Percentiles rank a stretch among this genome's conserved stretches.
Evolutionary conservation across 2,113 vertebrate genomes (phyloP).

Genomic region (Struthidea cinerea): DNA sequence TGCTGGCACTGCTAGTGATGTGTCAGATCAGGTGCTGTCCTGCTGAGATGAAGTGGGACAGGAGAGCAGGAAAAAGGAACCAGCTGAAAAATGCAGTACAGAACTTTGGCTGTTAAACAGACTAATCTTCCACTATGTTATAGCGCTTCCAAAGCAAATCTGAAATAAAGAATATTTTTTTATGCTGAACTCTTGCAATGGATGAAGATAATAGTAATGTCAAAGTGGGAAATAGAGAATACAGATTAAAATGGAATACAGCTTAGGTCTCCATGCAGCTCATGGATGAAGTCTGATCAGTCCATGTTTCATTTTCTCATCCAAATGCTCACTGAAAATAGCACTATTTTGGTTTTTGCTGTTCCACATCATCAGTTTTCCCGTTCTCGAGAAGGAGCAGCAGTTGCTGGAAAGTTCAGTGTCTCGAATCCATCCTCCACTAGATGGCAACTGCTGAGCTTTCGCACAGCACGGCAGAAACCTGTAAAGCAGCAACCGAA

Average conservation of each 20-base stretch:
- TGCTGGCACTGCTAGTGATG: not conserved
- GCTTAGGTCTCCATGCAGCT: not conserved
- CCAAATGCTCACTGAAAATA: not conserved
- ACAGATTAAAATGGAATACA: not conserved
- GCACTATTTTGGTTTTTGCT: not conserved
- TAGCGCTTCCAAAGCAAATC: not conserved
- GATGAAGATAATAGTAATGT: not conserved
- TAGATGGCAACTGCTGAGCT: conserved; percentile 71
- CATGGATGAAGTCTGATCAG: not conserved
- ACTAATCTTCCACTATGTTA: not conserved
- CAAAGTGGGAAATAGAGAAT: not conserved
- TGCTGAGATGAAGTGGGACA: not conserved
- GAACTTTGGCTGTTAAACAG: not conserved
- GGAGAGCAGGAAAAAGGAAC: not conserved
- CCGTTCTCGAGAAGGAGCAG: not conserved
- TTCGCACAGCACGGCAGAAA: not conserved
- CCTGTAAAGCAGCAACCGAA: not conserved
- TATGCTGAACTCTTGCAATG: not conserved
- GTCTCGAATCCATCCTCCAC: conserved; percentile 23
- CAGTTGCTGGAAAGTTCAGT: not conserved
- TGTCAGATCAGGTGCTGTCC: not conserved
- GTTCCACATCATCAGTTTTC: not conserved
- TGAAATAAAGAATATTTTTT: not conserved
- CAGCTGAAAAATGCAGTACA: not conserved
- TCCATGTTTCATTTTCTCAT: not conserved